A percentile compares a stretch with the other conserved stretches of the same genome.
phyloP scores from a whole-genome alignment of 2,797 vertebrate genomes.

The Yasuhikotakia modesta region DNA sequence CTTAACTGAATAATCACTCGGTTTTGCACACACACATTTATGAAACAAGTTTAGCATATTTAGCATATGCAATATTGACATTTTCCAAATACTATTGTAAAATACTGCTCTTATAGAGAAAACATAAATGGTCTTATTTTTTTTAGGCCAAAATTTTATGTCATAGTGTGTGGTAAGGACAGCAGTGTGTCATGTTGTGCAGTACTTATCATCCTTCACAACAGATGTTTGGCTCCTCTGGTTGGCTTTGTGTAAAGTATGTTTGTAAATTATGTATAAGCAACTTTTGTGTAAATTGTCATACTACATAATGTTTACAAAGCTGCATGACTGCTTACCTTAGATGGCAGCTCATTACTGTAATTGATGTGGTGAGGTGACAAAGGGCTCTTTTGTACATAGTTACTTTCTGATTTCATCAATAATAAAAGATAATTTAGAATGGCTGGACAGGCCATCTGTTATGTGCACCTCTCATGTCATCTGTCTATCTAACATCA shows the following conservation, averaged over 20 bases:
- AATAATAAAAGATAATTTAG: slow-evolving; percentile 77
- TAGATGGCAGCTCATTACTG: slow-evolving; percentile 75
- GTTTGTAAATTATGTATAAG: slow-evolving; percentile 87
- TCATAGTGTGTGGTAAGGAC: slow-evolving; percentile 56
- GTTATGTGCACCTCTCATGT: slow-evolving; percentile 70
- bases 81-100: too few species aligned
- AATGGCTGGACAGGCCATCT: slow-evolving; percentile 76
- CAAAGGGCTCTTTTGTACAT: slow-evolving; percentile 68
- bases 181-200: slow-evolving; percentile 56
- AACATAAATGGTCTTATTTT: neutral
- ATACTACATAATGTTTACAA: slow-evolving; percentile 82
- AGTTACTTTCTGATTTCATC: slow-evolving; percentile 68
- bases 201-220: slow-evolving; percentile 66
- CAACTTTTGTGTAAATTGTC: slow-evolving; percentile 83
- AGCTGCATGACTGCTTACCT: slow-evolving; percentile 77
- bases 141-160: slow-evolving; percentile 64
- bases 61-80: too few species aligned
- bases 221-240: slow-evolving; percentile 67
- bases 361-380: slow-evolving; percentile 73
- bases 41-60: too few species aligned
- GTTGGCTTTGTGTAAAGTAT: slow-evolving; percentile 72
- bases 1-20: too few species aligned
- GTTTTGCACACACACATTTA: too few species aligned
- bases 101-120: too few species aligned
- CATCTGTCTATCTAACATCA: slow-evolving; percentile 51